Evolutionary conservation across 2,797 vertebrate genomes (phyloP).

Genomic region (Neopelma chrysocephalum): DNA sequence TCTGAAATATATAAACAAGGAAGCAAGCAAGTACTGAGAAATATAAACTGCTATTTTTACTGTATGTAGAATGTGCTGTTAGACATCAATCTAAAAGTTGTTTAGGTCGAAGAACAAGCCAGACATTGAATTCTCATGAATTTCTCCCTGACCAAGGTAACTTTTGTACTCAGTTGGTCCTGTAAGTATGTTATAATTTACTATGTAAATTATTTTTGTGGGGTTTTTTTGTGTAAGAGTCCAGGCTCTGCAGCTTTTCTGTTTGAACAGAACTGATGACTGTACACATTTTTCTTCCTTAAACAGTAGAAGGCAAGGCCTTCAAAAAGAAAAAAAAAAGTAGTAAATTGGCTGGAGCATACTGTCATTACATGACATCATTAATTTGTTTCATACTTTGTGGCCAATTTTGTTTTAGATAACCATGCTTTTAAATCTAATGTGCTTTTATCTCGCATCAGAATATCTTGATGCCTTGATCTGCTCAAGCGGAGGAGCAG

Average conservation of each 20-base stretch:
- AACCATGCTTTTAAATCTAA: background rate
- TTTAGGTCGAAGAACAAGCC: constrained; percentile 3
- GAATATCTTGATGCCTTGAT: background rate
- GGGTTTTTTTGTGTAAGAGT: background rate
- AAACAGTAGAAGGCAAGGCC: background rate
- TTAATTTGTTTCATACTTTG: background rate
- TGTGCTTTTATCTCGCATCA: background rate
- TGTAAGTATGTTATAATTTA: background rate
- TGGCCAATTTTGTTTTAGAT: background rate
- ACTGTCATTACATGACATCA: background rate
- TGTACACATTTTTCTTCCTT: background rate
- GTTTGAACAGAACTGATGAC: background rate
- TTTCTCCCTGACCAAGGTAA: background rate
- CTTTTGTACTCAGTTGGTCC: background rate
- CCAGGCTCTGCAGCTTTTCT: background rate
- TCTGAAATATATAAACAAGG: constrained; percentile 44
- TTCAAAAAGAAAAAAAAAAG: background rate
- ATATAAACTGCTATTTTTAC: constrained; percentile 38
- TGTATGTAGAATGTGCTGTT: constrained; percentile 7
- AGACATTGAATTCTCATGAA: background rate
- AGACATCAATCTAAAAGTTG: constrained; percentile 2
- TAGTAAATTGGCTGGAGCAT: background rate
- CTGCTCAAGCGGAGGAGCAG: background rate
- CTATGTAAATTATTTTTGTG: background rate
- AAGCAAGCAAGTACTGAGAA: constrained; percentile 15